Percentiles rank a stretch among this genome's conserved stretches.
These are phyloP conservation scores for Hypena proboscidalis DNA, from an alignment of 2,888 invertebrate species.

Conservation along the genomic window DNA sequence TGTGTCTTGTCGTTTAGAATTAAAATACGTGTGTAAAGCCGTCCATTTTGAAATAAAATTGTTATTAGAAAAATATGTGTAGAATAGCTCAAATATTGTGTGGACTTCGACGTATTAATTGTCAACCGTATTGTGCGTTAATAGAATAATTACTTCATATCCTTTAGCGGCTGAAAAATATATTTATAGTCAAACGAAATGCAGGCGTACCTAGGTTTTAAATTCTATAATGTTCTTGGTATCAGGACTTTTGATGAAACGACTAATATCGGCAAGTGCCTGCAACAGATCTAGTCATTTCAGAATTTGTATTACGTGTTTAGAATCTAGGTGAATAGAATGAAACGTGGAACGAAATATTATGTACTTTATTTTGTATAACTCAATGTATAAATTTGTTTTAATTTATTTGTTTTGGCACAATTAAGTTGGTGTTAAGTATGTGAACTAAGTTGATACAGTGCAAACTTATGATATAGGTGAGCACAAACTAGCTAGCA, in stretches of 20 bases:
- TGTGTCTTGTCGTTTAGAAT: conserved; percentile 23
- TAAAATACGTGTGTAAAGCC: background rate
- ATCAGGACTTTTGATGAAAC: conserved; percentile 14
- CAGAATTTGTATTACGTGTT: conserved; percentile 31
- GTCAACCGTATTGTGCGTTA: background rate
- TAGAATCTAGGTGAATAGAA: conserved; percentile 28
- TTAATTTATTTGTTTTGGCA: conserved; percentile 18
- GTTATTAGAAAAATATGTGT: background rate
- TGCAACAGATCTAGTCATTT: conserved; percentile 48
- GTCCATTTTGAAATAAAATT: background rate
- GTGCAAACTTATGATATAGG: background rate
- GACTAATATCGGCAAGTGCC: conserved; percentile 17
- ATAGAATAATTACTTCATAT: background rate
- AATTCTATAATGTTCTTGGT: background rate
- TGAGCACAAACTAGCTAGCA: background rate
- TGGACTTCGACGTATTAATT: background rate
- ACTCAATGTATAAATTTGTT: conserved; percentile 9
- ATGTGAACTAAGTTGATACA: conserved; percentile 15
- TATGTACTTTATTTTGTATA: conserved; percentile 31
- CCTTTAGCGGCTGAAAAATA: background rate
- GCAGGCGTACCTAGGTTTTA: background rate
- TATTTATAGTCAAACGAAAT: background rate
- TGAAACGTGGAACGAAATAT: conserved; percentile 21
- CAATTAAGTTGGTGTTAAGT: conserved; percentile 14
- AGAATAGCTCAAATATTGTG: too few relatives aligned